A percentile compares a stretch with the other conserved stretches of the same genome.
These are phyloP conservation scores for Lepus townsendii DNA, from an alignment of 2,797 vertebrate species.

Conservation along the genomic window DNA sequence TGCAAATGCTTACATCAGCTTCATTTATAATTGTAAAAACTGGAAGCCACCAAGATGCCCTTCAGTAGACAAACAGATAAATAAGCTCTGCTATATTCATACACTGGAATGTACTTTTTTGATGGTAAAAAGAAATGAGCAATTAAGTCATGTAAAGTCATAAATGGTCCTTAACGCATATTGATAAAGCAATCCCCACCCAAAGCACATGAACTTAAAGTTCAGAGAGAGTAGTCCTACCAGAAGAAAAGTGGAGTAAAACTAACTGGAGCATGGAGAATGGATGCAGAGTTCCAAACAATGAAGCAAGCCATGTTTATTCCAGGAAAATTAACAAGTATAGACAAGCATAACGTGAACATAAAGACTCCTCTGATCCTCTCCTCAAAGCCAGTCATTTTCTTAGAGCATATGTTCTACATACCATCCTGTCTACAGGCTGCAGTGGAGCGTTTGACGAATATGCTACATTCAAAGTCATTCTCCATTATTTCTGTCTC, in stretches of 20 bases:
- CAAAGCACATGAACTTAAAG: not conserved
- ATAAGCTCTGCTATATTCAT: no score
- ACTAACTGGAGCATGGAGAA: not conserved
- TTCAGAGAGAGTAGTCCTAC: not conserved
- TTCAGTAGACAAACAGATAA: no score
- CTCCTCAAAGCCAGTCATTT: not conserved
- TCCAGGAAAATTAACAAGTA: not conserved
- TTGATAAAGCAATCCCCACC: not conserved
- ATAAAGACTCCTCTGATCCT: not conserved
- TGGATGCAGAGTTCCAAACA: not conserved
- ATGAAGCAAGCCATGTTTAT: not conserved
- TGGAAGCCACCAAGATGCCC: no score
- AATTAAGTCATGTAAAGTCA: no score
- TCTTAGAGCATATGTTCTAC: not conserved
- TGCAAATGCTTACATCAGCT: no score
- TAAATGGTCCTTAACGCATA: no score
- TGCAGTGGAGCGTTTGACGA: not conserved
- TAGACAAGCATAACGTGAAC: not conserved
- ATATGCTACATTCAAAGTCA: not conserved
- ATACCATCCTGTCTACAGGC: not conserved
- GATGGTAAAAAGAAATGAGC: no score
- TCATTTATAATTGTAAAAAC: no score
- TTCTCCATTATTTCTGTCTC: not conserved
- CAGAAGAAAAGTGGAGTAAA: not conserved
- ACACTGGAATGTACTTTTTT: no score